Evolutionary conservation across 2,888 invertebrate genomes (phyloP).

Genomic region (Eristalis tenax): DNA sequence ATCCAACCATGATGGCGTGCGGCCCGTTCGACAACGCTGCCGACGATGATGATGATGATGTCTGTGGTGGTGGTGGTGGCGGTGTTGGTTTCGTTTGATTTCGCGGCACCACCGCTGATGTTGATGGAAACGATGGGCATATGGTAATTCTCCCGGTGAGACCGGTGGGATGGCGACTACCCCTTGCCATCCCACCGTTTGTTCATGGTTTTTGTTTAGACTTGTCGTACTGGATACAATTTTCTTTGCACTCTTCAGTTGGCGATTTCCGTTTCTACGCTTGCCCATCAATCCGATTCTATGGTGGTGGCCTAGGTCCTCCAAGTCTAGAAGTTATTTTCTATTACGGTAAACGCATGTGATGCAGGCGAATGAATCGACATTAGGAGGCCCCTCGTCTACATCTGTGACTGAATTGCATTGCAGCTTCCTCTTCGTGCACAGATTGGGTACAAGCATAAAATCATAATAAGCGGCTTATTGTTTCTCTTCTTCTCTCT

Average conservation of each 20-base stretch:
- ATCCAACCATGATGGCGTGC: conserved; percentile 31
- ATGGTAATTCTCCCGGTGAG: conserved; percentile 41
- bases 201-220: not conserved
- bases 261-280: conserved; percentile 47
- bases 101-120: too few species aligned
- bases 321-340: conserved; percentile 42
- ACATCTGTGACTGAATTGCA: conserved; percentile 12
- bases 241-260: conserved; percentile 39
- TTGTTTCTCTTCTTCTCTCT: conserved; percentile 29
- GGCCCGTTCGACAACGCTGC: not conserved
- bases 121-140: conserved; percentile 58
- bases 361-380: not conserved
- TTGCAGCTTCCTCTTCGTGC: conserved; percentile 54
- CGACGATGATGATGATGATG: conserved; percentile 20
- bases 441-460: conserved; percentile 35
- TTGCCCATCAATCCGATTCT: conserved; percentile 30
- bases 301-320: not conserved
- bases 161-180: too few species aligned
- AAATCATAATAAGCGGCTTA: conserved; percentile 57
- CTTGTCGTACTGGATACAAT: conserved; percentile 16
- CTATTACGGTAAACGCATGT: conserved; percentile 35
- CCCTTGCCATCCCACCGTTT: not conserved
- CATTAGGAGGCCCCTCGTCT: conserved; percentile 9
- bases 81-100: too few species aligned
- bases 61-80: conserved; percentile 24